Base-by-base conservation (phyloP, 2,113 vertebrate genomes). In the Lycaon pictus region DNA sequence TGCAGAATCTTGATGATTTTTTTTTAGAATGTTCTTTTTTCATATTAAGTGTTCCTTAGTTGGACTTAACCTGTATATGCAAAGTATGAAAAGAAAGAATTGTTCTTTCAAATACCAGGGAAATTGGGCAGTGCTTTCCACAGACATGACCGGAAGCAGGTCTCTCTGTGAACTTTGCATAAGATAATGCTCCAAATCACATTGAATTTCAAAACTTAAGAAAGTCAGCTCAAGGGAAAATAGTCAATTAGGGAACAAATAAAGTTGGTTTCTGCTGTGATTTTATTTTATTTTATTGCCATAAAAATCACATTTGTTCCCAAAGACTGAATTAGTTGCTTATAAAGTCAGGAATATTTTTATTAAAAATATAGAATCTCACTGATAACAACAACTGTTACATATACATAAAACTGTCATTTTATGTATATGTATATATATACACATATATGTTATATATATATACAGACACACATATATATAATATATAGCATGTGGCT, bases 241-340 rank as follows among this genome's bases (percentile, higher is more conserved):
- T 1, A 65, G 19, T 89, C 55, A 92, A 53, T 3, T 17, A 48
- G 13, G 11, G 53, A 62, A 29, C 12, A 86, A 55, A 62, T 89
- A 76, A 85, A 77, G 7, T 53, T 60, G 7, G 29, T 87, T 95
- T 96, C 60, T 96, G 56, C n/a, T 56, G 29, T 65, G 58, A 90
- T 37, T 89, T 90, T 4, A 72, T 37, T 79, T 35, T 62, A 71
- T 37, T 89, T 90, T 2, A 27, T 89, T 77, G 35, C 16, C 63
- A 37, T 87, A 82, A 58, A 77, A 90, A 82, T 62, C 23, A 16
- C 48, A 90, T 22, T 65, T 2, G 71, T 69, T 86, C 19, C 51
- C 62, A 80, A 80, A 92, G 10, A 63, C 11, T 76, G 29, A 74
- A 62, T 90, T 58, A 55, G 15, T 11, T 92, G 9, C 17, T 74